phyloP scores from a whole-genome alignment of 2,888 invertebrate genomes.

The Mythimna ferrago region DNA sequence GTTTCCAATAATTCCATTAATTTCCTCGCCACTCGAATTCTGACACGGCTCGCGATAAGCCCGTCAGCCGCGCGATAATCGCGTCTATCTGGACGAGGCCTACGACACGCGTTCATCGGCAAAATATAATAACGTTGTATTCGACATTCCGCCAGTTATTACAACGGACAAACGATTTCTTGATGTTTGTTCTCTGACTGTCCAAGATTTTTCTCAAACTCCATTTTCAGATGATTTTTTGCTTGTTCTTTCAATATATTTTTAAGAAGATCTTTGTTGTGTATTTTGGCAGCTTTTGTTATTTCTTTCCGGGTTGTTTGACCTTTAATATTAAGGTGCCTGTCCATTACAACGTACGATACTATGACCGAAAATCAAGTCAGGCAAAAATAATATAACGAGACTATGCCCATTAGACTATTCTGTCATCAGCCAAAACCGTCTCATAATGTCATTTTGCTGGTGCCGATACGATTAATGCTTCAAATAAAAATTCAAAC shows the following conservation, averaged over 20 bases:
- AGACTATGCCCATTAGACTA: too few relatives aligned
- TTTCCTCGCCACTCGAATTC: slow-evolving; percentile 48
- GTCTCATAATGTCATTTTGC: too few relatives aligned
- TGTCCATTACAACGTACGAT: background rate
- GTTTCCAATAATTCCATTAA: slow-evolving; percentile 52
- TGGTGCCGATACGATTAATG: too few relatives aligned
- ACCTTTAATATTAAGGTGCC: slow-evolving; percentile 5
- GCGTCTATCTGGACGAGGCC: slow-evolving; percentile 31
- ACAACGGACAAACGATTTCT: slow-evolving; percentile 14
- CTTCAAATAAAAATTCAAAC: too few relatives aligned
- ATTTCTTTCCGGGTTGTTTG: slow-evolving; percentile 17
- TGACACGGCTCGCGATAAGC: slow-evolving; percentile 39
- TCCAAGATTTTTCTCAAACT: background rate
- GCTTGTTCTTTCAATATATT: slow-evolving; percentile 36
- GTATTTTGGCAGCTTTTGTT: slow-evolving; percentile 18
- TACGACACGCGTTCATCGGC: background rate
- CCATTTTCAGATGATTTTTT: slow-evolving; percentile 10
- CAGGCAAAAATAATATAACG: too few relatives aligned
- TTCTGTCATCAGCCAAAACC: too few relatives aligned
- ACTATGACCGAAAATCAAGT: too few relatives aligned
- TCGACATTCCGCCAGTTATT: slow-evolving; percentile 26
- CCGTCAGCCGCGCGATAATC: slow-evolving; percentile 44
- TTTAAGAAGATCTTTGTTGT: slow-evolving; percentile 23
- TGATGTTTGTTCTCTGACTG: slow-evolving; percentile 24
- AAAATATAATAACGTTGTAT: slow-evolving; percentile 31